Percentiles rank a stretch among this genome's conserved stretches.
Conservation (phyloP, 1,140 invertebrate species). For the Triops longicaudatus region DNA sequence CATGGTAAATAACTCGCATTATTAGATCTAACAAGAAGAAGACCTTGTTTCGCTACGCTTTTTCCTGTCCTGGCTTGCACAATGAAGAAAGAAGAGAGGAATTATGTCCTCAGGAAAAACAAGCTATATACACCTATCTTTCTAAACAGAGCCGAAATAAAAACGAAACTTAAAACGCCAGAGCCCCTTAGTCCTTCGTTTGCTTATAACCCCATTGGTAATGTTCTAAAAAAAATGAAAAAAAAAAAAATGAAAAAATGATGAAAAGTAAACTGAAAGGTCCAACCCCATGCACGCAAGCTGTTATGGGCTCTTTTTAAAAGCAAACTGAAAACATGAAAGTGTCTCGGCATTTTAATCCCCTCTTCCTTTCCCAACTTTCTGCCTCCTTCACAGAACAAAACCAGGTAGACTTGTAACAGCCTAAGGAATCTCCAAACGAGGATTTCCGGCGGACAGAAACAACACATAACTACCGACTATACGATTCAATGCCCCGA, state of each 20-base stretch:
- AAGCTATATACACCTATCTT: not conserved
- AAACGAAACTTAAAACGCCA: not conserved
- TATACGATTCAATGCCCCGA: not conserved
- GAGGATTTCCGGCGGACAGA: not conserved
- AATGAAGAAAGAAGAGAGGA: not conserved
- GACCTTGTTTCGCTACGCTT: constrained; percentile 6
- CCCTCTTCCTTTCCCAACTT: not conserved
- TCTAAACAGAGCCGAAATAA: not conserved
- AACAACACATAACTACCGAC: not conserved
- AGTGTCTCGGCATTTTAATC: not conserved
- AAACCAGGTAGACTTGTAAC: not conserved
- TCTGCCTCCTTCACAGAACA: not conserved
- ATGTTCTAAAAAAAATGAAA: not conserved
- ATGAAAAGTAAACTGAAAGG: not conserved
- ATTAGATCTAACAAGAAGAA: constrained; percentile 15
- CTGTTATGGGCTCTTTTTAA: not conserved
- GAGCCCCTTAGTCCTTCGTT: not conserved
- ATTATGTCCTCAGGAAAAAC: constrained; percentile 12
- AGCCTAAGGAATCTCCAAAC: not conserved
- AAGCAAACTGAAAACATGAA: not conserved
- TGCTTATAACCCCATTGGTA: not conserved
- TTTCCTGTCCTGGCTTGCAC: not conserved
- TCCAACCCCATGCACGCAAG: not conserved
- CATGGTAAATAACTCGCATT: constrained; percentile 10
- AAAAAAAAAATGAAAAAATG: not conserved